These are phyloP conservation scores for Frankliniella intonsa DNA, from an alignment of 2,888 invertebrate species.

Conservation along the genomic window DNA sequence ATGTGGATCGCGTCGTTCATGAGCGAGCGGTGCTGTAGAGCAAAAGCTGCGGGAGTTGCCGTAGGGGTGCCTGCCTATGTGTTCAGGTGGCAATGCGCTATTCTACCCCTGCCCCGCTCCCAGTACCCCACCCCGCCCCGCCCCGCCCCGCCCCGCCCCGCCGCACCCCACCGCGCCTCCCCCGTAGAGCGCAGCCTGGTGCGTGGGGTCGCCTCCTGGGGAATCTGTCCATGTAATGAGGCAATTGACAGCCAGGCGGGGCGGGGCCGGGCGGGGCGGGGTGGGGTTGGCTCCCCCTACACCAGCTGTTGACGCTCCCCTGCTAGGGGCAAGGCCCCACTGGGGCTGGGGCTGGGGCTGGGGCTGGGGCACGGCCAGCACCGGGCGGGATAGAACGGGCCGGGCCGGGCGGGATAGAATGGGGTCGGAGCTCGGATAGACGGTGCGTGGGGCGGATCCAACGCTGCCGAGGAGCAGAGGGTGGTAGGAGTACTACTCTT, in stretches of 20 bases:
- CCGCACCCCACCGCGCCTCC: not conserved
- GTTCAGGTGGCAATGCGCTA: constrained; percentile 15
- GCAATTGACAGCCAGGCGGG: constrained; percentile 9
- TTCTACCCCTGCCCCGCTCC: not conserved
- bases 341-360: too few relatives aligned
- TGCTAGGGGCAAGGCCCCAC: not conserved
- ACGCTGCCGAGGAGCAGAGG: constrained; percentile 11
- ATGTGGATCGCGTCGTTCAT: constrained; percentile 18
- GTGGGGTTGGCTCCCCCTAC: not conserved
- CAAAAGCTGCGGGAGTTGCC: not conserved
- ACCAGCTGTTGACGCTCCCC: constrained; percentile 26
- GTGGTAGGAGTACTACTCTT: too few relatives aligned
- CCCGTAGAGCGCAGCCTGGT: not conserved
- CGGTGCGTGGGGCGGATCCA: not conserved
- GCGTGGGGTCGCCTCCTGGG: constrained; percentile 11
- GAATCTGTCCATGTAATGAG: constrained; percentile 26
- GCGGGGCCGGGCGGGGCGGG: not conserved
- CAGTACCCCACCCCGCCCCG: not conserved
- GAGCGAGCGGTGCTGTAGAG: not conserved
- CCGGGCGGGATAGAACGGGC: not conserved
- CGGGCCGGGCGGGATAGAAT: not conserved
- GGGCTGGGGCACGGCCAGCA: not conserved
- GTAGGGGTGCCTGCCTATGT: constrained; percentile 13
- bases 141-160: not conserved
- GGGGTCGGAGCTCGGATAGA: not conserved